phyloP scores from a whole-genome alignment of 2,888 invertebrate genomes.

The Rhamnusium bicolor region DNA sequence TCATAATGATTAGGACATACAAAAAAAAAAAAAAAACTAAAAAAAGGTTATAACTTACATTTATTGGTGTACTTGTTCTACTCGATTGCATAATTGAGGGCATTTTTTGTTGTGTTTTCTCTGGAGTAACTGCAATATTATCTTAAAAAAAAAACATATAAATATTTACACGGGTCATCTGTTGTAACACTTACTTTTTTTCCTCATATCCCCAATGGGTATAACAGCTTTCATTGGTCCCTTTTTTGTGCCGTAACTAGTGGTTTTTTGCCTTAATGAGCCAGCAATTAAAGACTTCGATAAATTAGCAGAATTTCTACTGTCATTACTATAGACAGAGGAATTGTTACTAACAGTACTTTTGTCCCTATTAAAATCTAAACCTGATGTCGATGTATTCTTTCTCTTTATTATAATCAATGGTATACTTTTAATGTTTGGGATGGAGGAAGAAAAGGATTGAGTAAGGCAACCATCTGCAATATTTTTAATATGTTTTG shows the following conservation, averaged over 20 bases:
- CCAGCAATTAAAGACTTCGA: conserved; percentile 14
- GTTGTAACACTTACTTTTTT: conserved; percentile 37
- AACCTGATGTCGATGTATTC: conserved; percentile 34
- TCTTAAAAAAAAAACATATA: conserved; percentile 5
- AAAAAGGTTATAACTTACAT: conserved; percentile 41
- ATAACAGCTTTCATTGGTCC: conserved; percentile 54
- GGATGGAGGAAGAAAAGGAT: conserved; percentile 21
- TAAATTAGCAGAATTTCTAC: conserved; percentile 19
- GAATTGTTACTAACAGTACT: conserved; percentile 26
- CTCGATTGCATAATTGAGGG: conserved; percentile 39
- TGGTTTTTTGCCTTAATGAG: conserved; percentile 40
- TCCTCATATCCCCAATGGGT: conserved; percentile 55
- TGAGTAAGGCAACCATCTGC: conserved; percentile 12
- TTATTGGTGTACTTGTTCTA: conserved; percentile 55
- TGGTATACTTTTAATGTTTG: conserved; percentile 6
- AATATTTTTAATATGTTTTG: conserved; percentile 14
- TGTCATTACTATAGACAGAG: conserved; percentile 39
- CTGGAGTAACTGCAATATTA: conserved; percentile 34
- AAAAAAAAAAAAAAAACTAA: no score
- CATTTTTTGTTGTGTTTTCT: conserved; percentile 28
- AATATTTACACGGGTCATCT: background rate
- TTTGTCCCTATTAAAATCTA: conserved; percentile 21
- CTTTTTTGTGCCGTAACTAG: conserved; percentile 28
- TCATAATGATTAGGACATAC: no score
- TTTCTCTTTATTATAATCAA: conserved; percentile 12